These are phyloP conservation scores for Druceiella hillmani DNA, from an alignment of 2,888 invertebrate species.

Conservation along the genomic window DNA sequence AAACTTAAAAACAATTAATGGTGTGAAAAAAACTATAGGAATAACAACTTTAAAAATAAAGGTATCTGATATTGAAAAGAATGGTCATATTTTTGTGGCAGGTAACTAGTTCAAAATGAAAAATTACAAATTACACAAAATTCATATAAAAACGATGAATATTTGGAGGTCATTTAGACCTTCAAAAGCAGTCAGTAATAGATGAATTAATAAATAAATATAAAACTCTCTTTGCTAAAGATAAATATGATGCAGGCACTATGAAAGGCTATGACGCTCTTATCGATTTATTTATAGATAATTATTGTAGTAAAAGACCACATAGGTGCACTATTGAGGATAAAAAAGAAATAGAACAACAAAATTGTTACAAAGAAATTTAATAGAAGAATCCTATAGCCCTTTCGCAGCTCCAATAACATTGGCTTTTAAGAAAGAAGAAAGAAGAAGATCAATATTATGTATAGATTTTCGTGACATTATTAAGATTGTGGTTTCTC, in stretches of 20 bases:
- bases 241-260: constrained; percentile 8
- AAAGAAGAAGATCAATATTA: too few species aligned
- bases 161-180: constrained; percentile 7
- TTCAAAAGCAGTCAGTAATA: constrained; percentile 10
- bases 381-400: too few species aligned
- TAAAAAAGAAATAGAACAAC: too few species aligned
- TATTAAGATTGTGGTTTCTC: too few species aligned
- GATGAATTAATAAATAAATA: constrained; percentile 3
- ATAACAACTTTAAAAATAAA: constrained; percentile 20
- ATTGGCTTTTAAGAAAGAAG: too few species aligned
- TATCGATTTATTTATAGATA: constrained; percentile 14
- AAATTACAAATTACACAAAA: constrained; percentile 11
- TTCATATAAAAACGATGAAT: constrained; percentile 2
- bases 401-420: too few species aligned
- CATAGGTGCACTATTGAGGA: too few species aligned
- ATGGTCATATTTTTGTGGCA: constrained; percentile 18
- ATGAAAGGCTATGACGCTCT: constrained; percentile 13
- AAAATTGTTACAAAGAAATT: too few species aligned
- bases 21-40: constrained; percentile 15
- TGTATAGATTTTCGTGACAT: too few species aligned
- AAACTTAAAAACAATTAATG: constrained; percentile 18
- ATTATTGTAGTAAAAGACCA: too few species aligned
- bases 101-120: constrained; percentile 15
- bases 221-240: constrained; percentile 8
- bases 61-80: constrained; percentile 19